These are phyloP conservation scores for Rotaria macrura DNA, from an alignment of 2,888 invertebrate genomes.

Conservation along the genomic window DNA sequence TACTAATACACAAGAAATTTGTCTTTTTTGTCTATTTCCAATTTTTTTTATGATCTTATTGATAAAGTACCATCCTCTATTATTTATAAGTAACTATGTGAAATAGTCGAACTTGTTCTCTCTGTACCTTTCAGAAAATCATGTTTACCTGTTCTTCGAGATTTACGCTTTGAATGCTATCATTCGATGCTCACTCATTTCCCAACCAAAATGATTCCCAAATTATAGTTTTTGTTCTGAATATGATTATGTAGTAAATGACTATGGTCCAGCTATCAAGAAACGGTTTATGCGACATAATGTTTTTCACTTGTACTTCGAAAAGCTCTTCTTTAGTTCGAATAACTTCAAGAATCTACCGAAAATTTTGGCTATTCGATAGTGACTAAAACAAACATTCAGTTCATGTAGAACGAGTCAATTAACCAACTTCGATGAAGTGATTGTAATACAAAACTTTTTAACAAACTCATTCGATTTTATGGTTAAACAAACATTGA, in stretches of 20 bases:
- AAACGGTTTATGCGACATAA: too few species aligned
- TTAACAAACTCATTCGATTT: too few species aligned
- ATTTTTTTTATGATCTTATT: background rate
- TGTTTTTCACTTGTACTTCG: too few species aligned
- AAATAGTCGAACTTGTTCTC: background rate
- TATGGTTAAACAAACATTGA: too few species aligned
- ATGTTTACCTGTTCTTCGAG: background rate
- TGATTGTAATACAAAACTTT: too few species aligned
- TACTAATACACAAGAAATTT: background rate
- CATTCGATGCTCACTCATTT: background rate
- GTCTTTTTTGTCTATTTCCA: background rate
- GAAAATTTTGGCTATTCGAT: too few species aligned
- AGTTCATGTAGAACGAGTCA: too few species aligned
- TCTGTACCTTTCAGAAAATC: background rate
- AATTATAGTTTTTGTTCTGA: background rate
- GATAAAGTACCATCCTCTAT: background rate
- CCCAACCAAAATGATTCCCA: background rate
- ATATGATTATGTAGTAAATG: background rate
- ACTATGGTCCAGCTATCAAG: too few species aligned
- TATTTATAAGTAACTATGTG: background rate
- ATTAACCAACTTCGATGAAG: too few species aligned
- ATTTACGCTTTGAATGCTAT: background rate
- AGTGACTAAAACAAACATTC: too few species aligned
- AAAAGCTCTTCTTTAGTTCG: too few species aligned
- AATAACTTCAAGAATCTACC: too few species aligned